Conservation (phyloP, 2,888 invertebrate species). For the Ptychoptera albimana region DNA sequence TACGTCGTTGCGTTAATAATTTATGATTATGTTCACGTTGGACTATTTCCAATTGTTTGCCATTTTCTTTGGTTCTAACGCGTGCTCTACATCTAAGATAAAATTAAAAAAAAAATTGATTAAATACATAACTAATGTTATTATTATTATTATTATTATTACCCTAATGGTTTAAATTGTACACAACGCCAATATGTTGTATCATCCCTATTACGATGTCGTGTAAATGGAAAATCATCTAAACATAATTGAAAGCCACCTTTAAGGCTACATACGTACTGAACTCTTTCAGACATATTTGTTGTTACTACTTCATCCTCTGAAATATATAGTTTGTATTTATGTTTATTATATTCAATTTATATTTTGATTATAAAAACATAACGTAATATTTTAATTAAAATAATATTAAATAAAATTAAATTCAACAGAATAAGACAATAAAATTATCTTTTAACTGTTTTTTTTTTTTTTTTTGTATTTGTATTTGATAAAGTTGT, state of each 20-base stretch:
- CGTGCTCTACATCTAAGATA: slow-evolving; percentile 19
- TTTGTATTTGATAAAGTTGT: no score
- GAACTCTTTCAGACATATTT: background rate
- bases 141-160: slow-evolving; percentile 6
- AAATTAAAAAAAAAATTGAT: background rate
- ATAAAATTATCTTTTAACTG: no score
- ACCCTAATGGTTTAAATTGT: slow-evolving; percentile 22
- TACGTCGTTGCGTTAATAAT: slow-evolving; percentile 17
- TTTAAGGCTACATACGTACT: slow-evolving; percentile 19
- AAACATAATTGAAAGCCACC: slow-evolving; percentile 21
- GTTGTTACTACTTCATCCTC: no score
- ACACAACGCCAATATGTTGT: slow-evolving; percentile 26
- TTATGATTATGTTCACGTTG: slow-evolving; percentile 20
- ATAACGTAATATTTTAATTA: no score
- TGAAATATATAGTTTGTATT: no score
- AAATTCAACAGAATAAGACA: no score
- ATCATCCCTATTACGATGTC: slow-evolving; percentile 19
- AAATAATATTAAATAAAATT: no score
- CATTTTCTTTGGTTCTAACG: slow-evolving; percentile 17
- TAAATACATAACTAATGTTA: background rate
- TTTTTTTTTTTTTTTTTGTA: no score
- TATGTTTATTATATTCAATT: no score
- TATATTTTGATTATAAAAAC: no score
- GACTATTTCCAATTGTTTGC: slow-evolving; percentile 19
- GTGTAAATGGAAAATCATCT: slow-evolving; percentile 21